Conservation (phyloP, 2,888 invertebrate species). For the Lochmaea capreae region DNA sequence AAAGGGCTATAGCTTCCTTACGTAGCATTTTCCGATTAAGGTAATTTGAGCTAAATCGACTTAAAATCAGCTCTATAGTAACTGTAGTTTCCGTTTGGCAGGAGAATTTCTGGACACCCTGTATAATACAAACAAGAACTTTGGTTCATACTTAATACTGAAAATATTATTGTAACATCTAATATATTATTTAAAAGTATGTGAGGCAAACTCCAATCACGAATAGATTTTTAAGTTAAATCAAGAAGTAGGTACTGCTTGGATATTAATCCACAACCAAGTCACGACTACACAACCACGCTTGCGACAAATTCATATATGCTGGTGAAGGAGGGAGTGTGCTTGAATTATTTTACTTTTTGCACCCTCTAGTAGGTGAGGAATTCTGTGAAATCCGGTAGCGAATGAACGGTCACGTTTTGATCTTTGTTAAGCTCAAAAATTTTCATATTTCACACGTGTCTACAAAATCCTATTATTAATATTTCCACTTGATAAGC, state of each 20-base stretch:
- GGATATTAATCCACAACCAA: conserved; percentile 49
- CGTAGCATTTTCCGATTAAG: no score
- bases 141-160: no score
- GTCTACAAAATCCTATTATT: conserved; percentile 63
- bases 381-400: conserved; percentile 56
- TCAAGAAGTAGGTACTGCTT: not conserved
- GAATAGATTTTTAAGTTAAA: conserved; percentile 6
- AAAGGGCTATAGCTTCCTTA: no score
- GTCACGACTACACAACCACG: conserved; percentile 56
- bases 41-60: no score
- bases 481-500: conserved; percentile 63
- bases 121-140: no score
- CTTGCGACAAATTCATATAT: conserved; percentile 59
- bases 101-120: no score
- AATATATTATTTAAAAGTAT: no score
- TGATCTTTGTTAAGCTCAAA: conserved; percentile 57
- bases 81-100: no score
- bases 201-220: not conserved
- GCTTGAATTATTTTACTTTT: conserved; percentile 61
- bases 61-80: no score
- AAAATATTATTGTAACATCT: no score
- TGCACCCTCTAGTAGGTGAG: conserved; percentile 56
- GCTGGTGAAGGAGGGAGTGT: conserved; percentile 47
- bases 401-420: conserved; percentile 47
- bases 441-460: conserved; percentile 64